Evolutionary conservation across 2,888 invertebrate species (phyloP), one percentile per base, ranked within the genome.

Genomic region (Eupithecia exiguata): DNA sequence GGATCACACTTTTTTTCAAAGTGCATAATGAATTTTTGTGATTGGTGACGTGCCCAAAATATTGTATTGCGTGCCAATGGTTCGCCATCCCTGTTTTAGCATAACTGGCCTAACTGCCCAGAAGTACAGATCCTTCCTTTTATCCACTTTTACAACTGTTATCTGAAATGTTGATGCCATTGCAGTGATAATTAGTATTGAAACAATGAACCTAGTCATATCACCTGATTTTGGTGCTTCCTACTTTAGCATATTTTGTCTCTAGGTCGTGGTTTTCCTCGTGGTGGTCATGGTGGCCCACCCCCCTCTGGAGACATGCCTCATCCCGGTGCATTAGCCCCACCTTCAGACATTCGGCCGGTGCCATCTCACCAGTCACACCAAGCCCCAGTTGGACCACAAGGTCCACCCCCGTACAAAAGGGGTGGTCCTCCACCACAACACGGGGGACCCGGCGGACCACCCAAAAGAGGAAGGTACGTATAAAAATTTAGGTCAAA

Each of bases 401-500:
- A 92, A 0, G 74, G 74, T 16, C 72, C 72, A 16, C 58, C 72
- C 16, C 75, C 75, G 1, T 93, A 84, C 82, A 93, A 93, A 79
- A 82, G 93, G 40, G 91, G 92, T 6, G 90, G 91, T 2, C 91
- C 88, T 0, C 93, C 92, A 1, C 85, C 86, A 0, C 58, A 90
- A 53, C 91, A 90, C 65, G 89, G 89, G 2, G 92, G 90, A 0
- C 90, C 90, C 4, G 88, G 92, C 7, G 93, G 91, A 40, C 93
- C 93, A 36, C 91, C 93, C 0, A 94, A 94, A 81, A 88, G 94
- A 35, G 91, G 92, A 81, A 88, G 93, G 93, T 92, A 76, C 77
- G 80, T 77, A 58, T 30, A 25, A 58, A 21, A 25, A 7, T 10
- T 53, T 0, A 12, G 10, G 53, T 21, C 43, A 18, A 5, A 5